phyloP scores from a whole-genome alignment of 2,113 vertebrate genomes.

The Hylia prasina region DNA sequence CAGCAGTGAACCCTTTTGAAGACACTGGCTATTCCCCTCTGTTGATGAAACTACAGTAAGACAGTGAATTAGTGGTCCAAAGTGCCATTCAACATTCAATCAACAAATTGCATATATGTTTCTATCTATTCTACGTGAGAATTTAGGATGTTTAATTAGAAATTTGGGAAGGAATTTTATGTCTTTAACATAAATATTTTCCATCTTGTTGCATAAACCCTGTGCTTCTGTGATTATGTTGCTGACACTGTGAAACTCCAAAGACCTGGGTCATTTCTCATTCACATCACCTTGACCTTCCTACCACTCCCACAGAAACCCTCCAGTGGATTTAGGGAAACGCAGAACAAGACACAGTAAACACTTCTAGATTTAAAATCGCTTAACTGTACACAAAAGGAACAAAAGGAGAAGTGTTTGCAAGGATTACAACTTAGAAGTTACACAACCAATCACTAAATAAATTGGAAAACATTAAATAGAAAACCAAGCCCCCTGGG shows the following conservation, averaged over 20 bases:
- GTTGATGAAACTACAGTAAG: neutral
- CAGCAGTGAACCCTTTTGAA: neutral
- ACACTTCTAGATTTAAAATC: neutral
- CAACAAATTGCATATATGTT: fast-evolving
- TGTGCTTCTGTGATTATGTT: neutral
- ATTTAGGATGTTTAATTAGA: neutral
- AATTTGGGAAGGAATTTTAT: neutral
- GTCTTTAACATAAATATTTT: neutral
- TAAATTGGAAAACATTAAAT: neutral
- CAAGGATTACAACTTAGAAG: neutral
- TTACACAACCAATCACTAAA: neutral
- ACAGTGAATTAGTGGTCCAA: neutral
- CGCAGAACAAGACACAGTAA: neutral
- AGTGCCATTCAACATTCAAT: neutral
- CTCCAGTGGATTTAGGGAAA: neutral
- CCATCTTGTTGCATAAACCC: neutral
- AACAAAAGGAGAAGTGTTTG: neutral
- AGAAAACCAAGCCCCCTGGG: neutral
- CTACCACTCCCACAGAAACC: neutral
- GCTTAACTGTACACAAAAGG: neutral
- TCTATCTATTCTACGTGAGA: neutral
- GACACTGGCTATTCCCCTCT: neutral
- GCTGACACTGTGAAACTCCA: neutral
- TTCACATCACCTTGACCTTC: neutral
- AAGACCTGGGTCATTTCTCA: neutral